Evolutionary conservation across 2,113 vertebrate genomes (phyloP), one percentile per base, ranked within the genome.

Genomic region (Cyprinodon variegatus): DNA sequence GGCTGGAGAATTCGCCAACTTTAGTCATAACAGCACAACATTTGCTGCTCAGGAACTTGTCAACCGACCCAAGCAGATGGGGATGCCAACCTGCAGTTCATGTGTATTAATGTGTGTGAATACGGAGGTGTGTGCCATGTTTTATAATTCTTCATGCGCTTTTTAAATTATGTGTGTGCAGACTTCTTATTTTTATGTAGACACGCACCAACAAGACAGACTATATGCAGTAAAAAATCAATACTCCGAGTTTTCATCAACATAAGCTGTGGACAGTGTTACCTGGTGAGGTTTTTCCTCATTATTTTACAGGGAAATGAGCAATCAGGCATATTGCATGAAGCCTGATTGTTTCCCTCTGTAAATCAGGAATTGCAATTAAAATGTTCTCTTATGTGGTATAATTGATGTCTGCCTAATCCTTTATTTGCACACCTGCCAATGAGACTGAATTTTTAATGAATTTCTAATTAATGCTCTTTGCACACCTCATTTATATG

Each of bases 341-440:
- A 86, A 77, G 86, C 88, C 88, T 91, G 93, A 93, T 94, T 93
- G 91, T 94, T 91, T 94, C 86, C 87, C 91, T 89, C 90, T 89
- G 91, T 93, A 95, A 94, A 94, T 95, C 94, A 89, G 90, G 91
- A 93, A 93, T 91, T 91, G 93, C 93, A 94, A 94, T 95, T 94
- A 95, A 93, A 94, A 94, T 91, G 88, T 92, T 86, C 94, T 95
- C 93, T 94, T 94, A 95, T 93, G 93, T 92, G 84, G 89, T 90
- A 90, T 95, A 95, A 95, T 95, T 94, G 92, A 94, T 91, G 93
- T 91, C 93, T 92, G 87, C 87, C 93, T 95, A 94, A 95, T 94
- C 94, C 93, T 95, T 95, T 95, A 95, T 95, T 94, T 95, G 92
- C 93, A 93, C 93, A 95, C 93, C 94, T 95, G 94, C 93, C 83